These are phyloP conservation scores for Osmerus mordax DNA, from an alignment of 2,113 vertebrate genomes.

Conservation along the genomic window DNA sequence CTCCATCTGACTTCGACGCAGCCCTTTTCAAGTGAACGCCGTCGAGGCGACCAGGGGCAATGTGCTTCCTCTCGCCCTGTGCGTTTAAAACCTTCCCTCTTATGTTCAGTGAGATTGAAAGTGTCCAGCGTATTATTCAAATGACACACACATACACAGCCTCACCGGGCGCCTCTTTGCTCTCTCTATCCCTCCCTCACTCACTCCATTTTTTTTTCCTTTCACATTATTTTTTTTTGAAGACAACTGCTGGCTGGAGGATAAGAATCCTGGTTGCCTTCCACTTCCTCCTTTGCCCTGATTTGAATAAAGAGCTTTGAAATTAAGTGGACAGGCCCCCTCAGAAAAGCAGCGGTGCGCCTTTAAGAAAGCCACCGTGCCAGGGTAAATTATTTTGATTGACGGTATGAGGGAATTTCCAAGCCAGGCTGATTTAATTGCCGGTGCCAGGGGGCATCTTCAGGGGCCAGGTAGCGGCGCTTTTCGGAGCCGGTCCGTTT, in stretches of 20 bases:
- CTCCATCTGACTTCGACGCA: slow-evolving; percentile 59
- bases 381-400: slow-evolving; percentile 91
- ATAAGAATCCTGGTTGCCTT: slow-evolving; percentile 65
- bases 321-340: slow-evolving; percentile 75
- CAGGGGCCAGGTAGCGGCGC: slow-evolving; percentile 83
- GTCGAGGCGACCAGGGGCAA: slow-evolving; percentile 49
- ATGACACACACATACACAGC: slow-evolving; percentile 48
- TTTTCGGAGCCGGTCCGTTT: slow-evolving; percentile 63
- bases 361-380: slow-evolving; percentile 78
- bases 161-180: slow-evolving; percentile 62
- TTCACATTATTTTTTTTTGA: slow-evolving; percentile 68
- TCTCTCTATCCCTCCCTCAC: slow-evolving; percentile 35
- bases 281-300: slow-evolving; percentile 63
- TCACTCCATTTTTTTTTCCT: neutral
- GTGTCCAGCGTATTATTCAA: slow-evolving; percentile 73
- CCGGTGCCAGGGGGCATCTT: slow-evolving; percentile 89
- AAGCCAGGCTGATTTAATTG: slow-evolving; percentile 86
- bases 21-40: slow-evolving; percentile 45
- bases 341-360: slow-evolving; percentile 69
- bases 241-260: slow-evolving; percentile 72
- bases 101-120: slow-evolving; percentile 63
- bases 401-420: slow-evolving; percentile 83
- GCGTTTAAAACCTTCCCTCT: slow-evolving; percentile 62
- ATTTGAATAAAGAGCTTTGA: slow-evolving; percentile 81
- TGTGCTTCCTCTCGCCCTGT: slow-evolving; percentile 45